Conservation (phyloP, 2,797 vertebrate species). For the Okamejei kenojei region DNA sequence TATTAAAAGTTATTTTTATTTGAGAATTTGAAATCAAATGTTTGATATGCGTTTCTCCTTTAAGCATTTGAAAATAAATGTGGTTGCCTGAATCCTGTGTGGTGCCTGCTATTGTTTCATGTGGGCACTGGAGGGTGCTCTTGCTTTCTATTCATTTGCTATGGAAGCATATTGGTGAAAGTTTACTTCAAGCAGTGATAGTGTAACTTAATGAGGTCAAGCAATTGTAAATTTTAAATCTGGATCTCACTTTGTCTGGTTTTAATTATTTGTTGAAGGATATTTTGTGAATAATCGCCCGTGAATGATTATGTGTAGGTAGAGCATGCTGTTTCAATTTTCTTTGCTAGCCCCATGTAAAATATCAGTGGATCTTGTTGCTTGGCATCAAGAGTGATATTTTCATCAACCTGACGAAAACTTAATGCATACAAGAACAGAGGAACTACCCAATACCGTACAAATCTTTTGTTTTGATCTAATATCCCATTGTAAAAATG, state of each 20-base stretch:
- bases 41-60: neutral
- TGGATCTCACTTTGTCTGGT: neutral
- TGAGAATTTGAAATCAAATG: neutral
- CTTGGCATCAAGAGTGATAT: neutral
- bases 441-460: neutral
- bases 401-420: neutral
- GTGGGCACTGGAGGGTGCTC: conserved; percentile 27
- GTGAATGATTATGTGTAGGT: neutral
- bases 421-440: neutral
- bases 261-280: conserved; percentile 7
- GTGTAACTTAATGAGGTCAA: neutral
- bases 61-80: neutral
- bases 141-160: neutral
- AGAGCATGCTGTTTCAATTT: neutral
- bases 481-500: neutral
- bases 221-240: neutral
- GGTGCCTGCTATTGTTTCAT: neutral
- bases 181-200: neutral
- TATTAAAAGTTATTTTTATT: neutral
- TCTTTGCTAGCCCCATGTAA: neutral
- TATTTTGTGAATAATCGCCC: neutral
- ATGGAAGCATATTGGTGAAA: neutral
- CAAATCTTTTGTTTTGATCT: neutral
- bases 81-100: neutral
- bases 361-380: neutral